These are phyloP conservation scores for Platysternon megacephalum DNA, from an alignment of 2,113 vertebrate genomes.

Conservation along the genomic window DNA sequence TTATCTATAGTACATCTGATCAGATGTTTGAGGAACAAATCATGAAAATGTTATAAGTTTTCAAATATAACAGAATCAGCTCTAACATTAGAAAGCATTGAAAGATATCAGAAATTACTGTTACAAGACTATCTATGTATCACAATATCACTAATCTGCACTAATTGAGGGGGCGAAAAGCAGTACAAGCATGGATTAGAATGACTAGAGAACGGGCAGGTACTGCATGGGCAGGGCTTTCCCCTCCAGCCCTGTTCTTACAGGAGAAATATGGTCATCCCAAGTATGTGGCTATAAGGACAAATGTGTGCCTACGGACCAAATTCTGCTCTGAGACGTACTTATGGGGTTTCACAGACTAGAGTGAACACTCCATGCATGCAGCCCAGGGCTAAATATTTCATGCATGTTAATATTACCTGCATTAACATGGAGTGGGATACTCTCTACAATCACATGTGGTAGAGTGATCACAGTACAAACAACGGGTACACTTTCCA, in stretches of 20 bases:
- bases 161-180: not conserved
- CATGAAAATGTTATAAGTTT: not conserved
- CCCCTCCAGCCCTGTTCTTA: not conserved
- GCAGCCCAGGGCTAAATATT: not conserved
- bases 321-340: not conserved
- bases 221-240: not conserved
- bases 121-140: not conserved
- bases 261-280: not conserved
- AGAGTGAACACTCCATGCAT: rapidly evolving
- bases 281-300: not conserved
- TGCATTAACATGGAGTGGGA: conserved; percentile 94
- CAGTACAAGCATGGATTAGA: not conserved
- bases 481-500: conserved; percentile 83
- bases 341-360: not conserved
- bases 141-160: not conserved
- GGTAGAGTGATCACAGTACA: conserved; percentile 88
- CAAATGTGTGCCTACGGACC: not conserved
- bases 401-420: conserved; percentile 75
- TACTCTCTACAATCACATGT: conserved; percentile 89
- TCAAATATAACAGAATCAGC: not conserved
- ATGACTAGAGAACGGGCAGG: rapidly evolving
- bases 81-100: not conserved
- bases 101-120: not conserved
- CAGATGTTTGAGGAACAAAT: not conserved
- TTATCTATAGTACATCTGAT: not conserved